Conservation (phyloP, 2,113 vertebrate genomes). For the Nycticorax nycticorax region DNA sequence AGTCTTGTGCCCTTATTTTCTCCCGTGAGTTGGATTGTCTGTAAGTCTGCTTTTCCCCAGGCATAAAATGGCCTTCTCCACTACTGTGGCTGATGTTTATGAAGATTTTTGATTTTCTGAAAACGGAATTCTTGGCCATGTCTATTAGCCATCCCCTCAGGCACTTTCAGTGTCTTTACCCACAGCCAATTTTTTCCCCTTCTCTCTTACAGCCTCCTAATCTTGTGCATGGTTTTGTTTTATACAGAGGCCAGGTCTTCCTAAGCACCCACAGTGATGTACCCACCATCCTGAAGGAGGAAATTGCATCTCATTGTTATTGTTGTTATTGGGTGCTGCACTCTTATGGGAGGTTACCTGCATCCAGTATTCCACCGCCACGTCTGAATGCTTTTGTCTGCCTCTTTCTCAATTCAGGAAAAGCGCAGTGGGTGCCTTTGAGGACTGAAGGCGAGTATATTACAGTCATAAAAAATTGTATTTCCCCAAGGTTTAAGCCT, state of each 20-base stretch:
- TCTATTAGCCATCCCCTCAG: not conserved
- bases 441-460: not conserved
- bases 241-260: not conserved
- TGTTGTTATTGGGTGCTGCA: not conserved
- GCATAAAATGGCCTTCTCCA: not conserved
- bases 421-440: not conserved
- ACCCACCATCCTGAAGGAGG: not conserved
- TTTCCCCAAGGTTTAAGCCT: not conserved
- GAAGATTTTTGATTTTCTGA: not conserved
- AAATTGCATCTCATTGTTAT: not conserved
- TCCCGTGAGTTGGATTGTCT: not conserved
- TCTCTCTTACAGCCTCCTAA: not conserved
- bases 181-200: not conserved
- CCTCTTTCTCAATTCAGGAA: not conserved
- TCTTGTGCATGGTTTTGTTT: not conserved
- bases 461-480: not conserved
- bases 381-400: not conserved
- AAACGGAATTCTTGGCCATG: not conserved
- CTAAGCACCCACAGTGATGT: rapidly evolving
- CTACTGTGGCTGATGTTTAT: not conserved
- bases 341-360: not conserved
- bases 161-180: not conserved
- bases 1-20: not conserved
- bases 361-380: not conserved
- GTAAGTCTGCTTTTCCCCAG: not conserved